Base-by-base conservation (phyloP, 2,888 invertebrate genomes). In the Ferrisia virgata region DNA sequence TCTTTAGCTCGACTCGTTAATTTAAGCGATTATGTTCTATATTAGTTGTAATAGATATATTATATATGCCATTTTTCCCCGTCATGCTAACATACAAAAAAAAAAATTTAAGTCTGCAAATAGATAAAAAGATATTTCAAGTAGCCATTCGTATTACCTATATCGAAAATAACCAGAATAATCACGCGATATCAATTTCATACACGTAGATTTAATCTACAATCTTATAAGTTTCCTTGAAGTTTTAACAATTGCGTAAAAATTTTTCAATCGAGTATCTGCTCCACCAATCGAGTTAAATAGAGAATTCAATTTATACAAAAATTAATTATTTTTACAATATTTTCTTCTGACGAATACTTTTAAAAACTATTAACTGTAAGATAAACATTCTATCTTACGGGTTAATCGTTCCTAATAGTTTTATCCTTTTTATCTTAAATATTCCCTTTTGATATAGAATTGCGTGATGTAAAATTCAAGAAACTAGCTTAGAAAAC, bases 281-380 rank as follows among this genome's bases (percentile, higher is more conserved):
- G 69, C 69, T 18, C 18, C 15, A 76, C 9, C 64, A 5, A 76
- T 76, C 72, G 22, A 76, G 36, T 76, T 76, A 36, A 36, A 76
- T 76, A 33, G 22, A 76, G 36, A 36, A n/a, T 36, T 36, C 36
- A 76, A 76, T 76, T 76, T 76, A 36, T 76, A 33, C 72, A 11
- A 76, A 76, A 76, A 76, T 36, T 76, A 36, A 76, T 76, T 76
- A 76, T 76, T 76, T 76, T 28, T 25, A 76, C 64, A 28, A 64
- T 64, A 64, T 64, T 64, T 64, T 28, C 53, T 53, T 28, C 36
- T 36, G 22, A 76, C 8, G 72, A 33, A 76, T 76, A 36, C 72
- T 36, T 76, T 36, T 53, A 22, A 72, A 76, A 36, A 76, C 72
- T 76, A 76, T 76, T 76, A 76, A 76, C 72, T n/a, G 15, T 31